Conservation (phyloP, 2,888 invertebrate species). For the Orchesella flavescens region DNA sequence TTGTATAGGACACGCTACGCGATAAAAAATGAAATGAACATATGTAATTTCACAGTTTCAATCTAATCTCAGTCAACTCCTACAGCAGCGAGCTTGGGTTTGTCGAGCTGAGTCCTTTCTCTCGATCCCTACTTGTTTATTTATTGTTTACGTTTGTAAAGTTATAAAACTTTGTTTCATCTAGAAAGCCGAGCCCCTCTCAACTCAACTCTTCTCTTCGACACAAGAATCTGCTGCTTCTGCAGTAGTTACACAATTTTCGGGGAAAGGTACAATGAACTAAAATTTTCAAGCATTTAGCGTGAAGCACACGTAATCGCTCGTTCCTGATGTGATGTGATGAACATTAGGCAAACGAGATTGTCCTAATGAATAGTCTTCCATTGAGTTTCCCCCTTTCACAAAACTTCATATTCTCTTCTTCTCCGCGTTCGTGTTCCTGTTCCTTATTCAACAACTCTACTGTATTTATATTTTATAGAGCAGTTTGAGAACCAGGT, state of each 20-base stretch:
- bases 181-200: too few relatives aligned
- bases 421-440: background rate
- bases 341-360: background rate
- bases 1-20: background rate
- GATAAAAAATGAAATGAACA: slow-evolving; percentile 11
- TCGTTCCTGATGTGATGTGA: background rate
- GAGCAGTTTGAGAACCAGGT: too few relatives aligned
- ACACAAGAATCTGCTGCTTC: too few relatives aligned
- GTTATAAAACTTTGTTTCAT: slow-evolving; percentile 7
- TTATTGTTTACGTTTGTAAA: slow-evolving; percentile 8
- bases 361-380: background rate
- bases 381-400: background rate
- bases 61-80: slow-evolving; percentile 26
- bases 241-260: too few relatives aligned
- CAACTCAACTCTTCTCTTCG: background rate
- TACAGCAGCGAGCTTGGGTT: background rate
- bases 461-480: too few relatives aligned
- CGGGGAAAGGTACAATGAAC: background rate
- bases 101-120: too few relatives aligned
- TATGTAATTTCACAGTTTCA: slow-evolving; percentile 30
- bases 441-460: too few relatives aligned
- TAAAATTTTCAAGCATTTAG: background rate
- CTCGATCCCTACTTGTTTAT: slow-evolving; percentile 1
- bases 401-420: background rate
- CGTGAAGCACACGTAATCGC: background rate